These are phyloP conservation scores for Poeciliopsis occidentalis DNA, from an alignment of 2,113 vertebrate species.

Conservation along the genomic window DNA sequence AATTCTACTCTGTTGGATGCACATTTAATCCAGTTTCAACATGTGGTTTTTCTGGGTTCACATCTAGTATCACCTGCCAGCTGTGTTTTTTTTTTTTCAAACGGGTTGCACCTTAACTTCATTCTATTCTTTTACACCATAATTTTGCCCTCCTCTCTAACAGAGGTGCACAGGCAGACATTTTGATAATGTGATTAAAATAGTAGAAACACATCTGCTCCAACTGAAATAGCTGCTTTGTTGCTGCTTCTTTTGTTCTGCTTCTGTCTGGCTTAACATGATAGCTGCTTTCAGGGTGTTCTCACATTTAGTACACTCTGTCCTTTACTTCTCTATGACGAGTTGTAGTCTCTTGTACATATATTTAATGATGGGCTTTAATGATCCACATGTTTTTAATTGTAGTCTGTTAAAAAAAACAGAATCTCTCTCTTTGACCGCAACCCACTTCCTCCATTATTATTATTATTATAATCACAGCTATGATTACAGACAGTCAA, in stretches of 20 bases:
- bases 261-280: neutral
- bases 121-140: too few species aligned
- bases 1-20: too few species aligned
- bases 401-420: neutral
- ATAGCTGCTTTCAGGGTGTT: neutral
- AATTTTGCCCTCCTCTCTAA: neutral
- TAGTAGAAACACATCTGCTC: neutral
- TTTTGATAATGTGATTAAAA: neutral
- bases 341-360: neutral
- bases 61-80: too few species aligned
- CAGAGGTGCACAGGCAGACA: neutral
- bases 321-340: neutral
- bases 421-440: too few species aligned
- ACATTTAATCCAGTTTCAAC: too few species aligned
- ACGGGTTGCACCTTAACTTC: too few species aligned
- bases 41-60: too few species aligned
- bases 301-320: slow-evolving; percentile 4
- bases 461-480: too few species aligned
- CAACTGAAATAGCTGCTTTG: neutral
- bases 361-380: neutral
- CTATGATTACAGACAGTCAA: too few species aligned
- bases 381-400: neutral
- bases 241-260: neutral
- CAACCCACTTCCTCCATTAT: too few species aligned
- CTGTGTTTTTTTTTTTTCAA: too few species aligned